Evolutionary conservation across 2,888 invertebrate species (phyloP), one percentile per base, ranked within the genome.

Genomic region (Leptopilina syphax): DNA sequence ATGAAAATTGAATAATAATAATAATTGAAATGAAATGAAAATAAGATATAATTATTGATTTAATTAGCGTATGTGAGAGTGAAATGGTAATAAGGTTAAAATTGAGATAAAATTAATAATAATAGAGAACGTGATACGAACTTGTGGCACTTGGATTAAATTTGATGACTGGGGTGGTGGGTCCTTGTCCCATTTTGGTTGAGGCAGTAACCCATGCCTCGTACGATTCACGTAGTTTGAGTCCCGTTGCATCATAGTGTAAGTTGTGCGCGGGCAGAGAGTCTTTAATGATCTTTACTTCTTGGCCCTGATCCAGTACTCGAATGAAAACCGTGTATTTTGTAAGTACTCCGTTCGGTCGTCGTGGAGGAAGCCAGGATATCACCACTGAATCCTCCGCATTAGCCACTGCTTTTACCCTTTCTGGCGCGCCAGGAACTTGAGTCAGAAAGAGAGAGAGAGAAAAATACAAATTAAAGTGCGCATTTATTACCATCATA

Each of bases 351-450:
- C 95, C 95, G 88, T 95, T 95, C 0, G 94, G 93, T 13, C 94
- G 92, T 27, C 93, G 89, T 3, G 95, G 95, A n/a, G 94, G 94
- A 82, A 94, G 90, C 95, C 95, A 95, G 80, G 94, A 94, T 57
- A 95, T 93, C 80, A 95, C 92, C 27, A 95, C 93, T 12, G 94
- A 93, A 68, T 93, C 93, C 83, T 93, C 93, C 57, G 94, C 94
- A 83, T 93, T 94, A 0, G 94, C 93, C 24, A 95, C 92, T 0
- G 94, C 94, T 87, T 95, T 95, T 1, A 95, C 93, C 79, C 93
- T 93, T 80, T 94, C 94, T 1, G 95, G 95, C 18, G 94, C 93
- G 84, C 94, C 94, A 66, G 94, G 94, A 83, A 93, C 94, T 94
- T 6, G 8, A 44, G 44, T 8, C 6, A 44, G 44, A 44, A 6